Evolutionary conservation across 2,113 vertebrate species (phyloP), one percentile per base, ranked within the genome.

Genomic region (Eolophus roseicapilla): DNA sequence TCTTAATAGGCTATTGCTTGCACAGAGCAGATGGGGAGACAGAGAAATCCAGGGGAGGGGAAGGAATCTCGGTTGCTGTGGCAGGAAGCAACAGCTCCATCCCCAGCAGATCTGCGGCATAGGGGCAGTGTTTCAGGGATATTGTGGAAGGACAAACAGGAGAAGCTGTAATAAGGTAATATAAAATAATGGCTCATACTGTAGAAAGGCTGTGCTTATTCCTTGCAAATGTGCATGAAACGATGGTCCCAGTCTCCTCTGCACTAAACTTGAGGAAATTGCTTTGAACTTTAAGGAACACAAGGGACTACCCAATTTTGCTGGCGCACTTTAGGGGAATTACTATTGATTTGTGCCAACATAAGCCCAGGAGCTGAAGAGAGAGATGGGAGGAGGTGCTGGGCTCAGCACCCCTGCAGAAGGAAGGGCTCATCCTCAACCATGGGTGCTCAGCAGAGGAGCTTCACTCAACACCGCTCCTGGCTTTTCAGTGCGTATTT

Each of bases 401-500:
- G 55, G 0, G 3, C 41, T 24, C 7, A 5, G 52, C 17, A 18
- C 1, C 20, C 4, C 41, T 14, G 16, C 19, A 10, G 39, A 39
- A 60, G 43, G 53, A 59, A 27, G 19, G 11, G 7, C 6, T 90
- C 67, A 11, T 5, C 55, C 44, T 33, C 57, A 5, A 25, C 50
- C 13, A 0, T 3, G 15, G 1, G 24, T 16, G 35, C 74, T 59
- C 84, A 14, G 14, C 37, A 17, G 23, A 25, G n/a, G 18, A 46
- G 37, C 37, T 47, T 52, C 23, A 3, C 43, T 10, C 12, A 0
- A 3, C 23, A 2, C 52, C 11, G 14, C 23, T 39, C 47, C n/a
- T 0, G 3, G 25, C 7, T 68, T 84, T 52, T 71, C 1, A 1
- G 29, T 15, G 57, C 8, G 0, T 7, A 3, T 71, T 27, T 46